Percentiles rank a stretch among this genome's conserved stretches.
These are phyloP conservation scores for Corythornis cristatus DNA, from an alignment of 2,113 vertebrate species.

Conservation along the genomic window DNA sequence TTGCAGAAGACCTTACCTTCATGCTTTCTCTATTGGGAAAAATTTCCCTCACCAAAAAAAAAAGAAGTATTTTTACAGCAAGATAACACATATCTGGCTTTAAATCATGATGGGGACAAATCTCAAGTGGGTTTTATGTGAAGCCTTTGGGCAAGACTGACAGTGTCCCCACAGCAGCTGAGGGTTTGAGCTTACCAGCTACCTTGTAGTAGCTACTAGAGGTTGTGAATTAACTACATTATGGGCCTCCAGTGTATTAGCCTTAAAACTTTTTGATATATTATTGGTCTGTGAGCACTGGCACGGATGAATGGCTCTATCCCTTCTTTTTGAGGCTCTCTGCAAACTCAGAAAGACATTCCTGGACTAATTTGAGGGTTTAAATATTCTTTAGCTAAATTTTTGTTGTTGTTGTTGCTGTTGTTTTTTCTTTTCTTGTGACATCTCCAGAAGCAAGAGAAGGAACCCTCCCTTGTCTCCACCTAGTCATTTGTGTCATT, in stretches of 20 bases:
- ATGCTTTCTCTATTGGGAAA: background rate
- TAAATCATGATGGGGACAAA: background rate
- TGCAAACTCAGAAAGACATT: background rate
- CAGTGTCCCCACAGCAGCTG: background rate
- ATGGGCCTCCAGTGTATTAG: background rate
- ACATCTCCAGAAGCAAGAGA: conserved; percentile 25
- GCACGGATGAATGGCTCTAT: background rate
- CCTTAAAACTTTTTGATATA: background rate
- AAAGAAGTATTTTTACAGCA: background rate
- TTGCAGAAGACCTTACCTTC: background rate
- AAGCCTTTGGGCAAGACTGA: background rate
- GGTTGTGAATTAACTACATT: background rate
- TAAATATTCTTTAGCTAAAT: background rate
- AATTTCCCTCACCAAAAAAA: background rate
- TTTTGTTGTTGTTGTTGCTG: background rate
- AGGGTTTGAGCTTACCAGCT: background rate
- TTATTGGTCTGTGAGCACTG: background rate
- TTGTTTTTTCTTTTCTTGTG: background rate
- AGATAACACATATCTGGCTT: background rate
- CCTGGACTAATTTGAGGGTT: conserved; percentile 15
- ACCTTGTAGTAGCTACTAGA: background rate
- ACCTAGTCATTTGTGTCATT: conserved; percentile 40
- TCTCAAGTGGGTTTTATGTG: background rate
- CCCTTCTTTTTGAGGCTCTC: background rate
- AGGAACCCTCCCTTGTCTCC: conserved; percentile 20